These are phyloP conservation scores for Heliconius hermathena DNA, from an alignment of 1,140 invertebrate species.

Conservation along the genomic window DNA sequence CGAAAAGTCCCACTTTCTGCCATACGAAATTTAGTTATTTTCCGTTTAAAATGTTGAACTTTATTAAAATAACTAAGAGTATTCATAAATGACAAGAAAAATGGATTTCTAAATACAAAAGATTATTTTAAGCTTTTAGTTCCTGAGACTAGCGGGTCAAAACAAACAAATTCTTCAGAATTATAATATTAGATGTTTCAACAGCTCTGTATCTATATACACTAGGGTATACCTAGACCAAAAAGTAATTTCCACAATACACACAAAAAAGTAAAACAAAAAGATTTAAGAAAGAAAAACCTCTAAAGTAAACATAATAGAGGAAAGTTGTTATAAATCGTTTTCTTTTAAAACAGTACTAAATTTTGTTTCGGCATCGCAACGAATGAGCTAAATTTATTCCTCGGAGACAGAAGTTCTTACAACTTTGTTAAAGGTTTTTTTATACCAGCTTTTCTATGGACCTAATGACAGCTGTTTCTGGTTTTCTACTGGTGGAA, in stretches of 20 bases:
- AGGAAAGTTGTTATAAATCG: conserved; percentile 12
- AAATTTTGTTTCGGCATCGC: conserved; percentile 1
- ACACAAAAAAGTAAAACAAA: conserved; percentile 1
- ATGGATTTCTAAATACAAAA: too few species aligned
- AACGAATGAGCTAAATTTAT: conserved; percentile 1
- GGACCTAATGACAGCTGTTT: neutral
- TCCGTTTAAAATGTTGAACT: too few species aligned
- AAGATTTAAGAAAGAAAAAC: neutral
- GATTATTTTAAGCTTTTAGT: too few species aligned
- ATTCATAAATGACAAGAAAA: too few species aligned
- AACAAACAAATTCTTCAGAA: too few species aligned
- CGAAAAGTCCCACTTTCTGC: too few species aligned
- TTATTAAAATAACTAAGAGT: too few species aligned
- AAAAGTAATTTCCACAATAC: neutral
- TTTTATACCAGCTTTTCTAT: neutral
- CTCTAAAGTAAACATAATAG: neutral
- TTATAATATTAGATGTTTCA: neutral
- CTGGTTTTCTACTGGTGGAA: neutral
- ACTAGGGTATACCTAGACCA: neutral
- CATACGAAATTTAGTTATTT: too few species aligned
- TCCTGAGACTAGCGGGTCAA: too few species aligned
- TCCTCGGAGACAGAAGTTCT: neutral
- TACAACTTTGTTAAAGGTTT: neutral
- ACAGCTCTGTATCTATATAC: neutral
- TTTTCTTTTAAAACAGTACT: conserved; percentile 11